Conservation (phyloP, 2,113 vertebrate species). For the Fulmarus glacialis region DNA sequence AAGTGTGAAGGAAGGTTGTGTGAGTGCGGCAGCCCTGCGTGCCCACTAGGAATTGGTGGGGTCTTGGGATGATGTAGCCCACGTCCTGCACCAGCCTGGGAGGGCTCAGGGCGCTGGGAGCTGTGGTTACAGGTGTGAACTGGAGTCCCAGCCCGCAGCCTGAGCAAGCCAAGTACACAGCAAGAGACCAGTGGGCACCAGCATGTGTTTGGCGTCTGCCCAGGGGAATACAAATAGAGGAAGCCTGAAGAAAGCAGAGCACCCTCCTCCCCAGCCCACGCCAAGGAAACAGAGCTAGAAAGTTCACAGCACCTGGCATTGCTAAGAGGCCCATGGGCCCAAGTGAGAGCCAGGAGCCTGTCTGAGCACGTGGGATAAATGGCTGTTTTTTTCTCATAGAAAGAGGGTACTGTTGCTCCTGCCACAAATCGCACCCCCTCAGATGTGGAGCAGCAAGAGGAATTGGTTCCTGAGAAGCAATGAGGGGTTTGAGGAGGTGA, state of each 20-base stretch:
- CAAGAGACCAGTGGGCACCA: background rate
- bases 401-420: background rate
- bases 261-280: rapidly evolving
- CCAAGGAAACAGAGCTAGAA: background rate
- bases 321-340: background rate
- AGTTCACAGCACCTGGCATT: background rate
- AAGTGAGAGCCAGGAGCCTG: background rate
- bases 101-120: background rate
- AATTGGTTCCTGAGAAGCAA: background rate
- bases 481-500: background rate
- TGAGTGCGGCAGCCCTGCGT: background rate
- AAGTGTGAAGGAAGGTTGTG: background rate
- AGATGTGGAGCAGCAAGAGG: background rate
- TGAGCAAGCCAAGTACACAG: background rate
- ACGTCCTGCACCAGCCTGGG: background rate
- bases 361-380: background rate
- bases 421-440: background rate
- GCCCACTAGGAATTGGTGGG: background rate
- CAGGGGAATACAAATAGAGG: background rate
- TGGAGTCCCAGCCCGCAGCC: background rate
- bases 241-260: background rate
- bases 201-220: background rate
- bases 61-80: background rate
- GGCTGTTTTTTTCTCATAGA: background rate
- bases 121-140: background rate